These are phyloP conservation scores for Drosophila tanythrix DNA, from an alignment of 2,888 invertebrate species.

Conservation along the genomic window DNA sequence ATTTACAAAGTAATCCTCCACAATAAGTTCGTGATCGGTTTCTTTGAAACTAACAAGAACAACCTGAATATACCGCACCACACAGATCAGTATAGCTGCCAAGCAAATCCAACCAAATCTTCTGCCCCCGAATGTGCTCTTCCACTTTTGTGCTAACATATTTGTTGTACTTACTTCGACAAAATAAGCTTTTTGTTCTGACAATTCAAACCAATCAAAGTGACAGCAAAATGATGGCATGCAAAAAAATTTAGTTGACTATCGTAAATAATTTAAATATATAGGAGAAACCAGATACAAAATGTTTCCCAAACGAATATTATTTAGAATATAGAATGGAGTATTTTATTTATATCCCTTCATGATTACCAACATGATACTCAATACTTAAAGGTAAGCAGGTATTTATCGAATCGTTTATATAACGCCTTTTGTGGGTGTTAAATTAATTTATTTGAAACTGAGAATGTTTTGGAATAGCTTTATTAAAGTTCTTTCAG, in stretches of 20 bases:
- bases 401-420: neutral
- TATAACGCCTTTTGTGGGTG: neutral
- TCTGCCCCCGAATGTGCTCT: neutral
- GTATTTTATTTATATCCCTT: neutral
- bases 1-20: slow-evolving; percentile 36
- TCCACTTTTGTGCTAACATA: neutral
- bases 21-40: neutral
- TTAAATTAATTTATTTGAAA: neutral
- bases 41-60: too few species aligned
- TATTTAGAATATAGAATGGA: neutral
- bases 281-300: neutral
- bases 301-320: too few species aligned
- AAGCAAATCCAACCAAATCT: slow-evolving; percentile 3
- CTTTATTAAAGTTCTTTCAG: neutral
- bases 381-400: neutral
- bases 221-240: neutral
- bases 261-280: neutral
- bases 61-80: slow-evolving; percentile 6
- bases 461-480: neutral
- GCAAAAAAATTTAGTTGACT: neutral
- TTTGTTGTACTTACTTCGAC: neutral
- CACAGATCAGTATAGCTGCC: slow-evolving; percentile 9
- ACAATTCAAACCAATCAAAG: neutral
- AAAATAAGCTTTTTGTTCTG: neutral
- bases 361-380: neutral